Conservation (phyloP, 2,888 invertebrate genomes). For the Pammene aurita region DNA sequence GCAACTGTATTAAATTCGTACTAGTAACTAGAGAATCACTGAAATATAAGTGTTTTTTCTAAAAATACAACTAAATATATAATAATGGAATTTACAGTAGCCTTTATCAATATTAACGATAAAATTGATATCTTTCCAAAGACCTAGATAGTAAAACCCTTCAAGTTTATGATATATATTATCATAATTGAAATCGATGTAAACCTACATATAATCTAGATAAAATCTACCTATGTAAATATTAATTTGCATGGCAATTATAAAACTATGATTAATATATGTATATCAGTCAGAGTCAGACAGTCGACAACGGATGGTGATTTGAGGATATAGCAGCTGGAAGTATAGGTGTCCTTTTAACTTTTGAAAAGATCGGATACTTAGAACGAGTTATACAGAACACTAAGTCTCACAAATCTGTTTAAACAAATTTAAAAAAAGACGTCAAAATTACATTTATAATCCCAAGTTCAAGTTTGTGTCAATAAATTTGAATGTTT, state of each 20-base stretch:
- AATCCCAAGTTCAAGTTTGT: constrained; percentile 15
- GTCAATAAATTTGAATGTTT: constrained; percentile 25
- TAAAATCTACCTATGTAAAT: constrained; percentile 6
- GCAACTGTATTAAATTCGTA: neutral
- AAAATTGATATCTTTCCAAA: constrained; percentile 8
- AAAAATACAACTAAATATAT: neutral
- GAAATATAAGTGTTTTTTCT: neutral
- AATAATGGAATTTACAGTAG: neutral
- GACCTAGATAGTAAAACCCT: constrained; percentile 21
- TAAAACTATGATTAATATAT: constrained; percentile 5
- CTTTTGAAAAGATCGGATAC: neutral
- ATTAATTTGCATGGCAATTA: constrained; percentile 13
- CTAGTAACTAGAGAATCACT: constrained; percentile 1
- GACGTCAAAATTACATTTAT: neutral
- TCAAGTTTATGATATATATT: constrained; percentile 16
- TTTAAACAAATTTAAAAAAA: neutral
- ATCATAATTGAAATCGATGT: constrained; percentile 20
- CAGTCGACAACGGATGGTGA: too few species aligned
- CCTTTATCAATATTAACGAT: constrained; percentile 1
- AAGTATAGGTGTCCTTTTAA: neutral
- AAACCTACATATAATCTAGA: constrained; percentile 12
- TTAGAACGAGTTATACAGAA: too few species aligned
- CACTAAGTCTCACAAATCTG: too few species aligned
- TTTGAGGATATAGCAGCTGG: neutral
- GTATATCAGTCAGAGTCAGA: neutral